Conservation (phyloP, 2,888 invertebrate species). For the Nephrotoma guestfalica region DNA sequence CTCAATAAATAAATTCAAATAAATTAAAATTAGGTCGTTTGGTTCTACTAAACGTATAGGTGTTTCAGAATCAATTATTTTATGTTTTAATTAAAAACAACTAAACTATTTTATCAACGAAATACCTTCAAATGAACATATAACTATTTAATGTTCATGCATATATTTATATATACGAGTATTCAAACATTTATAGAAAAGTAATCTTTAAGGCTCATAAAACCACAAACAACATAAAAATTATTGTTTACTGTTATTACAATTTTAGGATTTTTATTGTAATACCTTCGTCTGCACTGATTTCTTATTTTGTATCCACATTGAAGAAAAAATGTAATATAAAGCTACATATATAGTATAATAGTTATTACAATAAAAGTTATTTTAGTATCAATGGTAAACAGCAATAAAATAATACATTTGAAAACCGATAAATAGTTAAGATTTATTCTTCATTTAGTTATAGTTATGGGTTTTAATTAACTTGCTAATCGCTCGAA, state of each 20-base stretch:
- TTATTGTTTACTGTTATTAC: background rate
- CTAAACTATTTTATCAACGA: background rate
- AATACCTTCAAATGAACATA: background rate
- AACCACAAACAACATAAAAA: background rate
- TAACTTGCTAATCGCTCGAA: background rate
- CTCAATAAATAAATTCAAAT: too few relatives aligned
- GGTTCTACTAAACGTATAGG: too few relatives aligned
- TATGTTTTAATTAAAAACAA: background rate
- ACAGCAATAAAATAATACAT: background rate
- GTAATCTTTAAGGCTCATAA: background rate
- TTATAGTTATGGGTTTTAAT: background rate
- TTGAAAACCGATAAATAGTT: background rate
- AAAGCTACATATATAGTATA: background rate
- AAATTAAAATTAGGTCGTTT: too few relatives aligned
- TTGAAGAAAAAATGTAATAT: too few relatives aligned
- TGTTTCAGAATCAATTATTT: background rate
- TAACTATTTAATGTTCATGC: background rate
- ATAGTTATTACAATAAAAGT: background rate
- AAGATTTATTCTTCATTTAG: background rate
- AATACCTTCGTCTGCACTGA: background rate
- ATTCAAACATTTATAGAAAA: background rate
- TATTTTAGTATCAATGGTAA: background rate
- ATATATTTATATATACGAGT: background rate
- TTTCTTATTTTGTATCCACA: too few relatives aligned
- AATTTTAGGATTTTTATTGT: background rate